phyloP scores from a whole-genome alignment of 2,797 vertebrate genomes.

The Syngnathus acus region DNA sequence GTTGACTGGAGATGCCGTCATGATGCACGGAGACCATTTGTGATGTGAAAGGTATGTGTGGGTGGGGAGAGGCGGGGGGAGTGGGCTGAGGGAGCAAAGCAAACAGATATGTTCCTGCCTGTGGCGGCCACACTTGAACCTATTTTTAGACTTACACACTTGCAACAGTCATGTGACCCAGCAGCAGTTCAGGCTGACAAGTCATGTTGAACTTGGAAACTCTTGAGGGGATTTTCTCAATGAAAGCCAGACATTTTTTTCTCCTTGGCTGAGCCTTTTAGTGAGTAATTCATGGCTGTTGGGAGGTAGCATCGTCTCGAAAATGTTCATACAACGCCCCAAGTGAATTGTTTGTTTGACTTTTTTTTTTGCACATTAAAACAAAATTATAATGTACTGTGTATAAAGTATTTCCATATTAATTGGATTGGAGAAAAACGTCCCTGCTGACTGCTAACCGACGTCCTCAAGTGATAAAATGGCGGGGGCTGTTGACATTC shows the following conservation, averaged over 20 bases:
- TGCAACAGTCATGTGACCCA: not conserved
- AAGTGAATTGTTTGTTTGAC: not conserved
- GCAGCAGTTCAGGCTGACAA: not conserved
- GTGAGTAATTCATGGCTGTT: not conserved
- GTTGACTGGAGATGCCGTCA: not conserved
- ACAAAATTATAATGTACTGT: too few species aligned
- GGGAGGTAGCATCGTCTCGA: not conserved
- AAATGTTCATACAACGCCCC: too few species aligned
- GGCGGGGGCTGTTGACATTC: not conserved
- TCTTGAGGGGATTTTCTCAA: conserved; percentile 1
- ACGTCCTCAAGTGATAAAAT: conserved; percentile 20
- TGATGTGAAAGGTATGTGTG: not conserved
- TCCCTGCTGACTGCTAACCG: conserved; percentile 13
- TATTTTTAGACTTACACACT: conserved; percentile 1
- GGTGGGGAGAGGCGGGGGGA: not conserved
- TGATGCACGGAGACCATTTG: not conserved
- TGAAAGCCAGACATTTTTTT: not conserved
- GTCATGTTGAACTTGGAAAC: not conserved
- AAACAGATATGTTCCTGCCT: conserved; percentile 3
- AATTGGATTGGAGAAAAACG: not conserved
- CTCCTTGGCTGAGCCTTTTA: not conserved
- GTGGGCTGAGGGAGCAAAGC: not conserved
- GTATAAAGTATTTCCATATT: not conserved
- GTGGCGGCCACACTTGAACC: not conserved
- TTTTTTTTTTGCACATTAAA: not conserved